Evolutionary conservation across 30 jellyfish, hydroid and myxozoan species (phyloP).

Genomic region (Aurelia aurita): DNA sequence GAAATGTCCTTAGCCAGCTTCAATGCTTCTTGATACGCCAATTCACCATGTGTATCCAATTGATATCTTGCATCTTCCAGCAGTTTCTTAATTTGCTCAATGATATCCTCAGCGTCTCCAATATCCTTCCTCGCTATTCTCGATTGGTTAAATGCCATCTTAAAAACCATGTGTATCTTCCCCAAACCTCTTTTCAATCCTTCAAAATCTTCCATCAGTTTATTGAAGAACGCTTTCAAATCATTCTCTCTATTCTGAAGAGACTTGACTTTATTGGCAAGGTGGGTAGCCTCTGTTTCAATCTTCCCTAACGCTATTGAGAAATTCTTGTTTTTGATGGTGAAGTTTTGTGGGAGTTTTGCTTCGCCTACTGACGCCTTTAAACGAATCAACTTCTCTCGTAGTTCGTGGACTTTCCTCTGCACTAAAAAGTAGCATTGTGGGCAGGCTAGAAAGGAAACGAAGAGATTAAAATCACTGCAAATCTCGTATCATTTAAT

Average conservation of each 20-base stretch:
- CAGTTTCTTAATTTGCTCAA: conserved; percentile 76
- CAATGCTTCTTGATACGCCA: conserved; percentile 49
- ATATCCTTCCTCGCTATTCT: conserved; percentile 63
- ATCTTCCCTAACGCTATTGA: conserved; percentile 71
- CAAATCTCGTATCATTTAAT: too few species aligned
- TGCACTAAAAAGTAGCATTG: conserved; percentile 87
- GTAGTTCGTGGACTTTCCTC: conserved; percentile 85
- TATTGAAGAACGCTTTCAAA: conserved; percentile 68
- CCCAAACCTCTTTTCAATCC: conserved; percentile 45
- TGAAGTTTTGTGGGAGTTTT: conserved; percentile 57
- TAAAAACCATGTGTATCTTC: conserved; percentile 43
- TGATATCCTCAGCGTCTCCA: conserved; percentile 77
- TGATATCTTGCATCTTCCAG: conserved; percentile 68
- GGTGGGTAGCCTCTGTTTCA: conserved; percentile 46
- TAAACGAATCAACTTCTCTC: conserved; percentile 75
- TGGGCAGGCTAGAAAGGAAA: conserved; percentile 84
- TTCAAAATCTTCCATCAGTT: conserved; percentile 55
- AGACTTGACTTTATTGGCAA: conserved; percentile 48
- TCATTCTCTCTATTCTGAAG: conserved; percentile 73
- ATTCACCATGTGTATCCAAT: conserved; percentile 57
- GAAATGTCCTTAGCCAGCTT: conserved; percentile 71
- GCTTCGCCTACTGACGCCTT: conserved; percentile 70
- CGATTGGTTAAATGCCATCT: conserved; percentile 65
- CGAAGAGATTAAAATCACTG: too few species aligned
- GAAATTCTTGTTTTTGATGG: conserved; percentile 79